Evolutionary conservation across 2,113 vertebrate genomes (phyloP), one percentile per base, ranked within the genome.

Genomic region (Willisornis vidua): DNA sequence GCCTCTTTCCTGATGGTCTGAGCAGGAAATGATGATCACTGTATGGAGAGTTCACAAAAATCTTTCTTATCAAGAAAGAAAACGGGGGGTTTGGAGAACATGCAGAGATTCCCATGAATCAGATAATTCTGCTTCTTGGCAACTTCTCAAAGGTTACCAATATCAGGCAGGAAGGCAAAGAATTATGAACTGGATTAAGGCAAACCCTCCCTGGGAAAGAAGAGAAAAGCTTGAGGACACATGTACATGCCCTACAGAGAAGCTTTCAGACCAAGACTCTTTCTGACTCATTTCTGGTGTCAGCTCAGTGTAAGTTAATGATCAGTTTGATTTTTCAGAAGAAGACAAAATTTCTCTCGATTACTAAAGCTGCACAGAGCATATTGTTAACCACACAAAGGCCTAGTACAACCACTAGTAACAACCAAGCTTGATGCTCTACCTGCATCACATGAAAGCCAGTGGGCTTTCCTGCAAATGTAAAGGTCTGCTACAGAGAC

Each of bases 201-300:
- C 67, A 90, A 89, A 61, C 17, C 18, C 83, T 93, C 59, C 49
- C 23, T 87, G 66, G 33, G 89, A 74, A 94, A 62, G 45, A 91
- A 86, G 74, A 78, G 10, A 85, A 90, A 72, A 88, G 58, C 73
- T 75, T 87, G 63, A 89, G 57, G 81, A 87, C 2, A 1, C 35
- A 74, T 41, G 29, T 37, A 57, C 9, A 2, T 82, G 37, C 45
- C 86, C 66, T 91, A 41, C 6, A 54, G 80, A 55, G 71, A 86
- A 80, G 67, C 23, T 88, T 85, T 88, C 78, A 90, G 58, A 90
- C 83, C 72, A 81, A 67, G 83, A 92, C 59, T 20, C n/a, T 67
- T 89, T 88, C 90, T 87, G 52, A 91, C 33, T 94, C 46, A 83
- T 92, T 90, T 93, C 75, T 92, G 75, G 35, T 93, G 86, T 90